A percentile compares a stretch with the other conserved stretches of the same genome.
Evolutionary conservation across 2,888 invertebrate species (phyloP).

Genomic region (Alviniconcha strummeri): DNA sequence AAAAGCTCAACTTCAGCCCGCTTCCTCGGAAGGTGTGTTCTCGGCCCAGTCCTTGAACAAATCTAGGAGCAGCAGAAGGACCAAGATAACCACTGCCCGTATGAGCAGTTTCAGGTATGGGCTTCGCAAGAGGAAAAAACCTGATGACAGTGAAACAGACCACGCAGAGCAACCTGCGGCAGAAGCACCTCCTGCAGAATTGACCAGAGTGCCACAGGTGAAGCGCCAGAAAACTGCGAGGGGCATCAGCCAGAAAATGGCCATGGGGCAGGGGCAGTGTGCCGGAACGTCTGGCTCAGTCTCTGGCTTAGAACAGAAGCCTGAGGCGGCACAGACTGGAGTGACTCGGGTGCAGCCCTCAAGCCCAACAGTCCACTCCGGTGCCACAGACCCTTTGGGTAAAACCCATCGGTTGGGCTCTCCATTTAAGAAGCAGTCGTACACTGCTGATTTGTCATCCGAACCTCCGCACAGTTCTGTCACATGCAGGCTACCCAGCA

Average conservation of each 20-base stretch:
- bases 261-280: too few species aligned
- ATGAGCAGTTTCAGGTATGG: neutral
- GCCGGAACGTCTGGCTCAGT: too few species aligned
- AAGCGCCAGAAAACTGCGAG: slow-evolving; percentile 9
- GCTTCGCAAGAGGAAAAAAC: slow-evolving; percentile 10
- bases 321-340: too few species aligned
- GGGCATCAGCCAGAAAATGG: neutral
- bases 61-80: neutral
- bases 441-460: too few species aligned
- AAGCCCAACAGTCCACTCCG: too few species aligned
- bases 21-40: neutral
- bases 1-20: too few species aligned
- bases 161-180: neutral
- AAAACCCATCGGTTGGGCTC: too few species aligned
- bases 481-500: neutral
- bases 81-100: neutral
- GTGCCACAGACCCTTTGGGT: too few species aligned
- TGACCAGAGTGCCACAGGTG: neutral
- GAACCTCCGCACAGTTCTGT: too few species aligned
- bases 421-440: too few species aligned
- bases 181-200: neutral
- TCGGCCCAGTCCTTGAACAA: neutral
- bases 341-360: too few species aligned
- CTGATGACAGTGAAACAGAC: neutral
- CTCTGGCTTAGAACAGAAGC: too few species aligned